phyloP scores from a whole-genome alignment of 2,888 invertebrate genomes.

The Thyatira batis region DNA sequence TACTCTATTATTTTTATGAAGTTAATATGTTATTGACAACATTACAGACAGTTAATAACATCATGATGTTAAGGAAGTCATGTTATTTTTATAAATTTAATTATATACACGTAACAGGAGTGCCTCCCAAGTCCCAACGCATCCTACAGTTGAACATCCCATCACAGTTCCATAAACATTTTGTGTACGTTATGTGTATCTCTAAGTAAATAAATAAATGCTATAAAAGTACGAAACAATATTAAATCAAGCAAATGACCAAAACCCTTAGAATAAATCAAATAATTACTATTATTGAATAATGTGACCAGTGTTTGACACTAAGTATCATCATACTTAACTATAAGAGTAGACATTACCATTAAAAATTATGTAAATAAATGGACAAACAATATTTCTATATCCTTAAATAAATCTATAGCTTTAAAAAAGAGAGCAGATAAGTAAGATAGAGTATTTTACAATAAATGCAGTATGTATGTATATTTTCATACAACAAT shows the following conservation, averaged over 20 bases:
- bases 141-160: background rate
- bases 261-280: slow-evolving; percentile 5
- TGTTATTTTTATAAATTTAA: no score
- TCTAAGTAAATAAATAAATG: background rate
- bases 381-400: background rate
- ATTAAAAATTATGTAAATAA: background rate
- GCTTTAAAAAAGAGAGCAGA: slow-evolving; percentile 4
- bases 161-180: background rate
- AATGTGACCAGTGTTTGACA: background rate
- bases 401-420: background rate
- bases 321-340: background rate
- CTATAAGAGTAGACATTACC: background rate
- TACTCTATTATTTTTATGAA: no score
- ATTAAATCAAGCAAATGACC: slow-evolving; percentile 1
- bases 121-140: background rate
- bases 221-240: background rate
- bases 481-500: background rate
- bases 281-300: background rate
- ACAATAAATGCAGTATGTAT: slow-evolving; percentile 11
- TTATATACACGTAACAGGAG: no score
- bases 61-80: no score
- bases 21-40: no score
- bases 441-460: slow-evolving; percentile 11
- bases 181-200: no score
- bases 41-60: no score